phyloP scores from a whole-genome alignment of 2,888 invertebrate genomes.

The Heliconius charithonia region DNA sequence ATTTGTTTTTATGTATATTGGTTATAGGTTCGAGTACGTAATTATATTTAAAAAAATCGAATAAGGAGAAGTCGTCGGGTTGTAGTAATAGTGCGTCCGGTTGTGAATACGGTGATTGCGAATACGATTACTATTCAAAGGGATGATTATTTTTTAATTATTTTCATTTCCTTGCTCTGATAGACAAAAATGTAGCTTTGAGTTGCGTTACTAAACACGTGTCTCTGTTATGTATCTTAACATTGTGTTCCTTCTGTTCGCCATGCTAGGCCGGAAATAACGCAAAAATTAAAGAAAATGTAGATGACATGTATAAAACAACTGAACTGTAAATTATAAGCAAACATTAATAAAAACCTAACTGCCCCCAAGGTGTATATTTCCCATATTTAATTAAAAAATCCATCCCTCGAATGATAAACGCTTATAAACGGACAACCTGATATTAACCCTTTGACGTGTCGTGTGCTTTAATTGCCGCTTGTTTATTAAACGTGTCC shows the following conservation, averaged over 20 bases:
- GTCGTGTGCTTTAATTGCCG: conserved; percentile 75
- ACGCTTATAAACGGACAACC: conserved; percentile 52
- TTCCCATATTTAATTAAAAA: conserved; percentile 31
- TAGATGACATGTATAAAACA: background rate
- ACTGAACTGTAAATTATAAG: background rate
- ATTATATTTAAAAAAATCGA: background rate
- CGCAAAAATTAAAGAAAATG: background rate
- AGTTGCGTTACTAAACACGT: too few species aligned
- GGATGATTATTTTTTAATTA: too few species aligned
- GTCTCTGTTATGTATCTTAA: too few species aligned
- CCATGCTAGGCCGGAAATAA: background rate
- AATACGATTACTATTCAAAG: too few species aligned
- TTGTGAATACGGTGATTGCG: too few species aligned
- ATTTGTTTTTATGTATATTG: background rate
- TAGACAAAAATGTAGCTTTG: too few species aligned
- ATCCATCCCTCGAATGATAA: conserved; percentile 41
- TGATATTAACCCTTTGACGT: conserved; percentile 80
- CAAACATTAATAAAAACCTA: background rate
- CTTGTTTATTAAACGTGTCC: conserved; percentile 75
- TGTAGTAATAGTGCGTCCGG: too few species aligned
- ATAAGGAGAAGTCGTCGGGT: background rate
- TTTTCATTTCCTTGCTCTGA: too few species aligned
- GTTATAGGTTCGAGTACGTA: background rate
- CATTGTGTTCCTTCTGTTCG: too few species aligned
- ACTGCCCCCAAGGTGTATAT: conserved; percentile 7